A percentile compares a stretch with the other conserved stretches of the same genome.
phyloP scores from a whole-genome alignment of 2,113 vertebrate species.

The Pungitius pungitius region DNA sequence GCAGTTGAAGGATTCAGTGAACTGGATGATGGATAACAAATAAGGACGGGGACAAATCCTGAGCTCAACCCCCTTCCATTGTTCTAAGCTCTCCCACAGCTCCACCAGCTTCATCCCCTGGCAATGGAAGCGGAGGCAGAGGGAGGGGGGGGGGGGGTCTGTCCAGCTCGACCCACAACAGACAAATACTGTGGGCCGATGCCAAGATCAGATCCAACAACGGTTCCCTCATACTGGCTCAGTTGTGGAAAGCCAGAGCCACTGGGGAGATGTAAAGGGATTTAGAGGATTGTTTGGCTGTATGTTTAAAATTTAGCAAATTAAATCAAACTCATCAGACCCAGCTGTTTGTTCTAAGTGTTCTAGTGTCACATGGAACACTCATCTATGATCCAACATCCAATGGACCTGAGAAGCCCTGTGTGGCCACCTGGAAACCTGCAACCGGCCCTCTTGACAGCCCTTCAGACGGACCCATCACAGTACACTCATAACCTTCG shows the following conservation, averaged over 20 bases:
- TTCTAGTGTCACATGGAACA: neutral
- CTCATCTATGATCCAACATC: conserved; percentile 5
- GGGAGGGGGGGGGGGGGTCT: neutral
- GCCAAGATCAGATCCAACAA: conserved; percentile 35
- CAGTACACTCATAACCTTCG: neutral
- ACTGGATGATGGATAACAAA: conserved; percentile 60
- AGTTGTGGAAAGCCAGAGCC: neutral
- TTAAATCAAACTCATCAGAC: neutral
- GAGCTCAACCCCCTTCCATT: conserved; percentile 50
- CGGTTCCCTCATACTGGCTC: conserved; percentile 32
- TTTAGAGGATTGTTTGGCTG: neutral
- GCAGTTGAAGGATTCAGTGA: conserved; percentile 52
- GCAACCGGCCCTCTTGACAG: neutral
- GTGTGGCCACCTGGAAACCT: neutral
- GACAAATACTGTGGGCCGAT: conserved; percentile 49
- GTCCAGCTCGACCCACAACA: conserved; percentile 39
- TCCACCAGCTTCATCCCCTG: conserved; percentile 41
- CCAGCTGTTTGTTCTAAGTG: neutral
- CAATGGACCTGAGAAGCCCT: neutral
- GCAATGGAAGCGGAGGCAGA: neutral
- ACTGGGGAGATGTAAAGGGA: neutral
- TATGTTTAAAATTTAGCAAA: neutral
- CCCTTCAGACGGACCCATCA: neutral
- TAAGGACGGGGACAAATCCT: conserved; percentile 65
- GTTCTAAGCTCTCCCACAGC: conserved; percentile 58